Evolutionary conservation across 2,888 invertebrate genomes (phyloP).

Genomic region (Ophioninae sp.): DNA sequence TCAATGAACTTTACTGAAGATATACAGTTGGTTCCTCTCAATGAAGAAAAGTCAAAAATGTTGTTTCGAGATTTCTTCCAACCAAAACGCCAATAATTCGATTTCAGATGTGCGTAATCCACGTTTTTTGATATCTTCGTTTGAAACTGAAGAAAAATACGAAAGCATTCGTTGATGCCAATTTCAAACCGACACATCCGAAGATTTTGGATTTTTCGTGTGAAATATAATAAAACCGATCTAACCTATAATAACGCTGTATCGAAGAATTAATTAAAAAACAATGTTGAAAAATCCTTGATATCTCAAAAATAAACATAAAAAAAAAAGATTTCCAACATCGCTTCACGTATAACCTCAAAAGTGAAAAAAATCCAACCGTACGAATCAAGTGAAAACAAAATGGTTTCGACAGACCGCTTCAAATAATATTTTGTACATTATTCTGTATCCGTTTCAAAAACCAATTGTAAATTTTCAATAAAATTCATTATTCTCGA

Average conservation of each 20-base stretch:
- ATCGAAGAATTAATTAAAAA: no score
- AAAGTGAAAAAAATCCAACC: neutral
- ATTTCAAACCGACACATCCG: neutral
- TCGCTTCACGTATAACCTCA: neutral
- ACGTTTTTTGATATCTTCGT: neutral
- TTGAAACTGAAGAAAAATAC: neutral
- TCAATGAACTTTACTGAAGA: constrained; percentile 66
- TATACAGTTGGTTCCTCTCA: neutral
- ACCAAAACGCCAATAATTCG: neutral
- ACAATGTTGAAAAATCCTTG: no score
- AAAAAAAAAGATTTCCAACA: neutral
- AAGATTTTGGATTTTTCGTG: neutral
- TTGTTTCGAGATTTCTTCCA: neutral
- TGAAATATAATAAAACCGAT: no score
- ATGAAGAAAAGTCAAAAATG: neutral
- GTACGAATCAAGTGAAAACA: neutral
- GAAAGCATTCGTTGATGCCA: neutral
- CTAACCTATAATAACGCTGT: no score
- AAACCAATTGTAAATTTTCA: neutral
- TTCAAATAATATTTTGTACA: neutral
- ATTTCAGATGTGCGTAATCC: neutral
- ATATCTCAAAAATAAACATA: neutral
- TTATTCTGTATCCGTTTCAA: neutral
- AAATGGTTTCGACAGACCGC: neutral
- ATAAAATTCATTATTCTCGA: neutral